Conservation (phyloP, 2,888 invertebrate genomes). For the Drosophila buzzatii region DNA sequence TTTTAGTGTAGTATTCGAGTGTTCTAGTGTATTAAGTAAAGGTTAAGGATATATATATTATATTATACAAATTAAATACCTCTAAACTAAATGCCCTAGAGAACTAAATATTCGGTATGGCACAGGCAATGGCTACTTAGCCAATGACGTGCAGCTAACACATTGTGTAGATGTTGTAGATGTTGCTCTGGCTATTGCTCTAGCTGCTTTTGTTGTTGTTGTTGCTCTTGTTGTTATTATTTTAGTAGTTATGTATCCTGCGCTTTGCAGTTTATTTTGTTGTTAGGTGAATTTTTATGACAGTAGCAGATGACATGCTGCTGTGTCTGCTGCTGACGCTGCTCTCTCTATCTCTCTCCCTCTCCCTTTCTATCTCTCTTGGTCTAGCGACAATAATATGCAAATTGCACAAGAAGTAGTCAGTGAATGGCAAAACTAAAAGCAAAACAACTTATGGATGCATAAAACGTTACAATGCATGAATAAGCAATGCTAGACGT, state of each 20-base stretch:
- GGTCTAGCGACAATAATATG: constrained; percentile 62
- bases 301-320: constrained; percentile 23
- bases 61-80: not conserved
- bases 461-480: constrained; percentile 6
- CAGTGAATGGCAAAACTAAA: constrained; percentile 33
- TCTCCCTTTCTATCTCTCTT: constrained; percentile 10
- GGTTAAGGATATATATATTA: not conserved
- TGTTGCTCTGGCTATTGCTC: not conserved
- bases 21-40: no score
- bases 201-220: not conserved
- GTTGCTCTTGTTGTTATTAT: constrained; percentile 23
- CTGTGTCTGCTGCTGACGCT: not conserved
- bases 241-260: constrained; percentile 25
- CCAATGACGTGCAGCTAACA: constrained; percentile 43
- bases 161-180: constrained; percentile 7
- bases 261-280: constrained; percentile 22
- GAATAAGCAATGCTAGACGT: not conserved
- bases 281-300: constrained; percentile 38
- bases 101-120: not conserved
- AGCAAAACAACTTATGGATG: constrained; percentile 16
- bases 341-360: not conserved
- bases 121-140: constrained; percentile 37
- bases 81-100: not conserved
- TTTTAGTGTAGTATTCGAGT: no score
- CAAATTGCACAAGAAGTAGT: constrained; percentile 61